Evolutionary conservation across 1,140 invertebrate species (phyloP).

Genomic region (Leguminivora glycinivorella): DNA sequence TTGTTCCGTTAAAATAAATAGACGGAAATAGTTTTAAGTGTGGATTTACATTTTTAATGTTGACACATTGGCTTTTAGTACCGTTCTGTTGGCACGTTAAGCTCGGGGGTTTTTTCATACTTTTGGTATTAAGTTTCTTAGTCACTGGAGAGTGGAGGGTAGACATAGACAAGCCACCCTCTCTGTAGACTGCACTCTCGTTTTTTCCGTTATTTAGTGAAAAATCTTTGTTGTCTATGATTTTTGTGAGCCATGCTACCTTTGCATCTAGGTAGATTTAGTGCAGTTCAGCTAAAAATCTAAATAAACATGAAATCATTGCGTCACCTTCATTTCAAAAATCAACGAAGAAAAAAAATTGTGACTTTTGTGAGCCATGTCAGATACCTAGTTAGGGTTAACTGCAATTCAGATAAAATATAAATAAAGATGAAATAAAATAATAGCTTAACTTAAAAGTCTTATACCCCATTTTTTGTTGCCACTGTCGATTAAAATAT

Average conservation of each 20-base stretch:
- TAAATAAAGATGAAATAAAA: no score
- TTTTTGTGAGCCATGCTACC: not conserved
- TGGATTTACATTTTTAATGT: constrained; percentile 32
- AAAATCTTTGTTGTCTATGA: constrained; percentile 10
- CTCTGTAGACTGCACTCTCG: not conserved
- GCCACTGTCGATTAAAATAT: no score
- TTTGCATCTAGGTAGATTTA: no score
- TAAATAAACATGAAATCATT: no score
- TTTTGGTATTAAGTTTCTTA: not conserved
- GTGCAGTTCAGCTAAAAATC: no score
- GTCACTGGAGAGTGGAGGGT: not conserved
- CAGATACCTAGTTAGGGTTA: not conserved
- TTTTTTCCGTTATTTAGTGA: not conserved
- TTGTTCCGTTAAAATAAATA: constrained; percentile 70
- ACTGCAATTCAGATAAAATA: no score
- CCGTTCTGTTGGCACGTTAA: constrained; percentile 9
- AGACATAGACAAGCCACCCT: not conserved
- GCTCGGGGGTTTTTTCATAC: constrained; percentile 4
- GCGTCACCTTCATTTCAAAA: no score
- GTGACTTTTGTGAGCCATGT: not conserved
- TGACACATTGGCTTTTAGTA: constrained; percentile 19
- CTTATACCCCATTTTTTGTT: no score
- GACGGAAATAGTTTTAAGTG: constrained; percentile 39
- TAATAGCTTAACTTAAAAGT: no score
- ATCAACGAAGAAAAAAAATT: no score